Percentiles rank a stretch among this genome's conserved stretches.
Evolutionary conservation across 2,797 vertebrate species (phyloP).

Genomic region (Danio albolineatus): DNA sequence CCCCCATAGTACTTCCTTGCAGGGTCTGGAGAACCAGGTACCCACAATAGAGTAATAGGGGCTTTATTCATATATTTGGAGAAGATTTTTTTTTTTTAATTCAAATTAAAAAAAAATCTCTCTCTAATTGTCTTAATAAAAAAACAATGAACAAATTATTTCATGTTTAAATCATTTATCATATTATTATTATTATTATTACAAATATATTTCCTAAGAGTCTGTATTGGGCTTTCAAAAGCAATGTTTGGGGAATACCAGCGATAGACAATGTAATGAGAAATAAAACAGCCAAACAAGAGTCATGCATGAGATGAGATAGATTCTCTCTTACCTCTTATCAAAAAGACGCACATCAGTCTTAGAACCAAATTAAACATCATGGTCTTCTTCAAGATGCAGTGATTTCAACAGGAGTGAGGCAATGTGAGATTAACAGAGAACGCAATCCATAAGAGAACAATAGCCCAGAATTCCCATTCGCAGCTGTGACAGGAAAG

Average conservation of each 20-base stretch:
- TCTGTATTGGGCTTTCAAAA: not conserved
- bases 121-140: too few relatives aligned
- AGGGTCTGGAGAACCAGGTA: too few relatives aligned
- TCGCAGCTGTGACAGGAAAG: slow-evolving; percentile 16
- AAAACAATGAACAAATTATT: too few relatives aligned
- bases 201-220: not conserved
- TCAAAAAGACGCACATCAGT: slow-evolving; percentile 24
- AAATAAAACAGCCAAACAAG: not conserved
- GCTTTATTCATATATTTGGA: too few relatives aligned
- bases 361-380: slow-evolving; percentile 35
- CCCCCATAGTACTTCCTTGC: too few relatives aligned
- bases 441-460: slow-evolving; percentile 6
- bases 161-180: too few relatives aligned
- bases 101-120: too few relatives aligned
- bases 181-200: too few relatives aligned
- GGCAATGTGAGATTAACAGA: not conserved
- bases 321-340: slow-evolving; percentile 47
- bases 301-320: not conserved
- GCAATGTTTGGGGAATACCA: not conserved
- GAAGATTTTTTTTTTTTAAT: too few relatives aligned
- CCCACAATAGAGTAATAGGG: too few relatives aligned
- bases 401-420: not conserved
- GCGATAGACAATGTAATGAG: not conserved
- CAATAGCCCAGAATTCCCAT: slow-evolving; percentile 51
- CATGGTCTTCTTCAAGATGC: slow-evolving; percentile 24